phyloP scores from a whole-genome alignment of 2,888 invertebrate genomes.

The Mellilla xanthometata region DNA sequence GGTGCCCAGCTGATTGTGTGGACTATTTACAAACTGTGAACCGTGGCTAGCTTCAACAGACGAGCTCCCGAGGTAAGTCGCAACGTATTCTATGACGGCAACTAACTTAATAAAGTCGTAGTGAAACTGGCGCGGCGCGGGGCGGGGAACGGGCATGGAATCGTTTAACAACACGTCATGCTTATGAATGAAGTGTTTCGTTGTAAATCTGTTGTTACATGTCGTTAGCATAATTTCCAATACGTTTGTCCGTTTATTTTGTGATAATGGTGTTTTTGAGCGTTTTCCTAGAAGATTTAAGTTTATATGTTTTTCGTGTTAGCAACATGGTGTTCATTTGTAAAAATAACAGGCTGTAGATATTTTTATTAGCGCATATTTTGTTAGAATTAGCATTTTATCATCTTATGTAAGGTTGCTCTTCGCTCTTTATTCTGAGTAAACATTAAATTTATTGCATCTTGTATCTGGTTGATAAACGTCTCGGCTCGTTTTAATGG shows the following conservation, averaged over 20 bases:
- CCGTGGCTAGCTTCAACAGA: conserved; percentile 12
- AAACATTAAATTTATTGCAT: conserved; percentile 18
- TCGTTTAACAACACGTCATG: conserved; percentile 19
- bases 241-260: conserved; percentile 18
- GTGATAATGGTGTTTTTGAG: conserved; percentile 19
- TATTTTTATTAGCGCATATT: conserved; percentile 19
- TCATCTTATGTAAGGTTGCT: conserved; percentile 13
- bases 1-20: conserved; percentile 45
- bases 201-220: conserved; percentile 22
- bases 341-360: conserved; percentile 23
- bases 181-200: conserved; percentile 25
- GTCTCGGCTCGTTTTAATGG: conserved; percentile 1
- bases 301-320: conserved; percentile 20
- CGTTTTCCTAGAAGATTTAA: conserved; percentile 4
- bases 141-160: background rate
- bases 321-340: conserved; percentile 22
- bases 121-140: background rate
- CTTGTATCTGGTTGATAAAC: conserved; percentile 14
- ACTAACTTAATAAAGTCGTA: background rate
- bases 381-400: conserved; percentile 20
- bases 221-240: conserved; percentile 23
- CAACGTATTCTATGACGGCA: background rate
- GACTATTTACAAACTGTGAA: conserved; percentile 30
- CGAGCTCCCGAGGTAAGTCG: conserved; percentile 23
- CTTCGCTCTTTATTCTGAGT: conserved; percentile 9